phyloP scores from a whole-genome alignment of 2,113 vertebrate genomes.

The Bubo bubo region DNA sequence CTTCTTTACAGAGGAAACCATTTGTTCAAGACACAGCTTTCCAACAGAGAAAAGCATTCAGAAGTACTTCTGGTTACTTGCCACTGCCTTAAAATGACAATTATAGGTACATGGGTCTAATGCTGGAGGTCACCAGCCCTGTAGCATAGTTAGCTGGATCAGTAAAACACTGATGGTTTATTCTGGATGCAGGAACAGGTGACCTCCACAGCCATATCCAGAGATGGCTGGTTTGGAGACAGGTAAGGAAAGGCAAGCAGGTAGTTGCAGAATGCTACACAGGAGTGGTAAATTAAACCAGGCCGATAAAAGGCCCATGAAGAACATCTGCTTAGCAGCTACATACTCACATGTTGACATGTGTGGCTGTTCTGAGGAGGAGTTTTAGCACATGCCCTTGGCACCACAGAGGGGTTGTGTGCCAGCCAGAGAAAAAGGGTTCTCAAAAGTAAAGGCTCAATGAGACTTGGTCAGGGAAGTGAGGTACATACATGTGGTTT shows the following conservation, averaged over 20 bases:
- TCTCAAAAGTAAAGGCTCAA: neutral
- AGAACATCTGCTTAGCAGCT: neutral
- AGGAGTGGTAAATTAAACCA: neutral
- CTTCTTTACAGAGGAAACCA: neutral
- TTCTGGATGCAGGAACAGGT: neutral
- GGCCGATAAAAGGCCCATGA: neutral
- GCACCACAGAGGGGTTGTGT: neutral
- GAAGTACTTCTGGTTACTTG: neutral
- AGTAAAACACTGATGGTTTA: neutral
- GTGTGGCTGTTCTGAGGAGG: neutral
- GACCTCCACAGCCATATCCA: neutral
- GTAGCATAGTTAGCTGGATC: neutral
- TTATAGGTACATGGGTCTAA: neutral
- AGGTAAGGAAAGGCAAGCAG: neutral
- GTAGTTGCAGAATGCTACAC: neutral
- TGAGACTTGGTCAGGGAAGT: neutral
- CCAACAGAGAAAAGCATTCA: neutral
- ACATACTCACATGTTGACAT: neutral
- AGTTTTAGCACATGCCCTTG: neutral
- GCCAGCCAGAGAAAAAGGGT: neutral
- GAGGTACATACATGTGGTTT: fast-evolving
- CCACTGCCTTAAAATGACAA: neutral
- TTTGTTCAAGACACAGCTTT: neutral
- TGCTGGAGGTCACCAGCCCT: neutral
- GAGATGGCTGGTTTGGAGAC: neutral